These are phyloP conservation scores for Crossaster papposus DNA, from an alignment of 53 echinoderm and acorn worm species.

Conservation along the genomic window DNA sequence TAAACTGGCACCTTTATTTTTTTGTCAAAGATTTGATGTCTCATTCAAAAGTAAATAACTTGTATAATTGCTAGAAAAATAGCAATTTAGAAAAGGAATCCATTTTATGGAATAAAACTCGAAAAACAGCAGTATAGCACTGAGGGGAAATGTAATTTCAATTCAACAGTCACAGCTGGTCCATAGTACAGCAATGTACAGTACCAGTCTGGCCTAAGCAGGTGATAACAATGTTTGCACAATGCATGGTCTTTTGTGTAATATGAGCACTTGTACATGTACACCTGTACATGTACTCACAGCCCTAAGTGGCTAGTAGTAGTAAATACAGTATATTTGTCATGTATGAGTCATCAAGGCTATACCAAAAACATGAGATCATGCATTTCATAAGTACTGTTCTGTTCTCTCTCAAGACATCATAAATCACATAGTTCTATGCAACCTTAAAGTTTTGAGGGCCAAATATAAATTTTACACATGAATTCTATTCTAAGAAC, in stretches of 20 bases:
- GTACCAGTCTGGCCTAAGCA: background rate
- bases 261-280: background rate
- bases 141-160: too few species aligned
- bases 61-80: too few species aligned
- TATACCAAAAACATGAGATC: constrained; percentile 23
- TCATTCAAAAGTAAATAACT: too few species aligned
- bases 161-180: too few species aligned
- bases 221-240: background rate
- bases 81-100: too few species aligned
- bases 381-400: background rate
- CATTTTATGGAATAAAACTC: too few species aligned
- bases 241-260: background rate
- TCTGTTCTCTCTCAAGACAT: background rate
- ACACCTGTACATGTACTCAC: background rate
- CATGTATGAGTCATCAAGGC: background rate
- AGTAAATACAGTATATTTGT: background rate
- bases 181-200: background rate
- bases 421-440: background rate
- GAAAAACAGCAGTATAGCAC: too few species aligned
- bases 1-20: too few species aligned
- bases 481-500: too few species aligned
- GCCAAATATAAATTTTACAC: too few species aligned
- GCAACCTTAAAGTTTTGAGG: background rate
- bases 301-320: background rate
- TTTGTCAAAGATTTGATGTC: too few species aligned